phyloP scores from a whole-genome alignment of 2,113 vertebrate genomes.

The Solea solea region DNA sequence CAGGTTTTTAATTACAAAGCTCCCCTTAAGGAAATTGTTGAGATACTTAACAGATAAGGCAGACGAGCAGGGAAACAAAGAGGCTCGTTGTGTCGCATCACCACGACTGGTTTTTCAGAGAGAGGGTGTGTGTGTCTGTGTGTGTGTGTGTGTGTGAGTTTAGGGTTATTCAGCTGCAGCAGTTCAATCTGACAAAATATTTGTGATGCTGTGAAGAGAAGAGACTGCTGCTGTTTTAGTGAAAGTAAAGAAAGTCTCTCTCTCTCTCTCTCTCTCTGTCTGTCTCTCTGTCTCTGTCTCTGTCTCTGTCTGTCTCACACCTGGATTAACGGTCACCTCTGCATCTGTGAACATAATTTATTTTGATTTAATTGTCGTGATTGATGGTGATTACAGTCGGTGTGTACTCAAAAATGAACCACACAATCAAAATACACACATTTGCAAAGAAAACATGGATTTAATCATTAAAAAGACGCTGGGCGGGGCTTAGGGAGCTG shows the following conservation, averaged over 20 bases:
- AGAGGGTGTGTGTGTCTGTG: background rate
- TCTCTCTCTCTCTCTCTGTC: conserved; percentile 2
- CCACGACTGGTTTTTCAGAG: conserved; percentile 5
- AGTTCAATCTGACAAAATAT: conserved; percentile 44
- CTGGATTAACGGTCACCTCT: conserved; percentile 23
- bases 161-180: conserved; percentile 9
- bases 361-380: conserved; percentile 37
- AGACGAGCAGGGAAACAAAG: conserved; percentile 63
- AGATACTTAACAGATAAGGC: conserved; percentile 69
- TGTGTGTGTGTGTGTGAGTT: rapidly evolving
- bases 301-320: conserved; percentile 2
- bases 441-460: too few species aligned
- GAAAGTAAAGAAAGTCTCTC: conserved; percentile 3
- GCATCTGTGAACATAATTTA: conserved; percentile 31
- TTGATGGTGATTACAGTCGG: conserved; percentile 15
- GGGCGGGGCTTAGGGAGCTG: too few species aligned
- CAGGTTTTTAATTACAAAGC: conserved; percentile 68
- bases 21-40: conserved; percentile 77
- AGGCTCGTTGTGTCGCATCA: conserved; percentile 50
- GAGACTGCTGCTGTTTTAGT: conserved; percentile 9
- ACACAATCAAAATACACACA: too few species aligned
- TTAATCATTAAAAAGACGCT: too few species aligned
- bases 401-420: too few species aligned
- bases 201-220: conserved; percentile 21
- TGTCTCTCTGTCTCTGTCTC: background rate